phyloP scores from a whole-genome alignment of 2,113 vertebrate species.

The Rostratula benghalensis region DNA sequence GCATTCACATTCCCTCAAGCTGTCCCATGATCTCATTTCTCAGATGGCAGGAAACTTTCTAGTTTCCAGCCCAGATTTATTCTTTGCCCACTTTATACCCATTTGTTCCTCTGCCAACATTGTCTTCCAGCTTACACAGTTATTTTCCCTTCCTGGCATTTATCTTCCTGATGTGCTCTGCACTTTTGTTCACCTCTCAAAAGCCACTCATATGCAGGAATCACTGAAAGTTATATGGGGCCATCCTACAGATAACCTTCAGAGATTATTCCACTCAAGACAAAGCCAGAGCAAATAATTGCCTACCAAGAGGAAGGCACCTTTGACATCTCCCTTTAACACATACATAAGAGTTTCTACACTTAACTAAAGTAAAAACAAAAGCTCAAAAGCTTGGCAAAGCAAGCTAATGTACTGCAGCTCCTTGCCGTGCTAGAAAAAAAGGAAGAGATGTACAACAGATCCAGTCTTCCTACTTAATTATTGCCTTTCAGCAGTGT shows the following conservation, averaged over 20 bases:
- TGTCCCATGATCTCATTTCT: slow-evolving; percentile 42
- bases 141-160: slow-evolving; percentile 56
- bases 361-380: neutral
- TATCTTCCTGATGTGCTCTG: slow-evolving; percentile 44
- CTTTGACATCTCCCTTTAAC: neutral
- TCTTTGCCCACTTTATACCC: slow-evolving; percentile 38
- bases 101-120: slow-evolving; percentile 59
- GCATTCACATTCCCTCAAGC: neutral
- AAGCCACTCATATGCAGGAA: slow-evolving; percentile 20
- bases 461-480: neutral
- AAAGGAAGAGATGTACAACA: neutral
- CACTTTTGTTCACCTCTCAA: slow-evolving; percentile 49
- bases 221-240: neutral
- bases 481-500: neutral
- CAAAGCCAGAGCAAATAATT: slow-evolving; percentile 11
- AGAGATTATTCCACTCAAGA: neutral
- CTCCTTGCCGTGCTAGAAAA: neutral
- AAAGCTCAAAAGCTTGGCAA: neutral
- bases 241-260: slow-evolving; percentile 52
- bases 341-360: neutral
- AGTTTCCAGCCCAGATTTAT: slow-evolving; percentile 33
- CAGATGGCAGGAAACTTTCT: slow-evolving; percentile 20
- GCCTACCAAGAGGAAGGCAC: slow-evolving; percentile 23
- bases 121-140: slow-evolving; percentile 48
- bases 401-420: neutral